Conservation (phyloP, 1,140 invertebrate genomes). For the Danaus melanippus region DNA sequence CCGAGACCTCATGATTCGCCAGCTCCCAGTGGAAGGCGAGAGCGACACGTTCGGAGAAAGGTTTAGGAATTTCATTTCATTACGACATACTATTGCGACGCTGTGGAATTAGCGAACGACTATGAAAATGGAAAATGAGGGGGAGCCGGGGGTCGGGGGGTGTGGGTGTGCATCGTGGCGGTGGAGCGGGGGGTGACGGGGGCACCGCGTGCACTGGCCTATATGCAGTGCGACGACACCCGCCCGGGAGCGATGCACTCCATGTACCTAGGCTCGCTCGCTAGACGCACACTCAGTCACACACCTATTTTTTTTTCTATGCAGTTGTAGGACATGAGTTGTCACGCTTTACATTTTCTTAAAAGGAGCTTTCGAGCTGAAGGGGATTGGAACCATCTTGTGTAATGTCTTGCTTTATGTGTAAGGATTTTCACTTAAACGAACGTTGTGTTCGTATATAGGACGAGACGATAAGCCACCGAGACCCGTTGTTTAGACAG, state of each 20-base stretch:
- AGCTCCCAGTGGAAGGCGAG: slow-evolving; percentile 12
- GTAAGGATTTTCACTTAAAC: slow-evolving; percentile 29
- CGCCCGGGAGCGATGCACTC: slow-evolving; percentile 68
- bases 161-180: slow-evolving; percentile 13
- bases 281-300: slow-evolving; percentile 59
- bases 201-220: slow-evolving; percentile 68
- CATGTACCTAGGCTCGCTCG: slow-evolving; percentile 58
- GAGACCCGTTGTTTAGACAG: too few species aligned
- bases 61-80: slow-evolving; percentile 47
- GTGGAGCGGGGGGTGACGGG: slow-evolving; percentile 31
- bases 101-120: slow-evolving; percentile 53
- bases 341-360: slow-evolving; percentile 58
- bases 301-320: slow-evolving; percentile 63
- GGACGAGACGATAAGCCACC: slow-evolving; percentile 7
- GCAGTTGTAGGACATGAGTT: slow-evolving; percentile 49
- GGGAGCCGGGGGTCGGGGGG: slow-evolving; percentile 36
- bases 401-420: slow-evolving; percentile 31
- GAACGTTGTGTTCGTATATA: slow-evolving; percentile 14
- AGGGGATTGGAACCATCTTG: slow-evolving; percentile 50
- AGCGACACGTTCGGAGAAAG: slow-evolving; percentile 26
- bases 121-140: slow-evolving; percentile 69
- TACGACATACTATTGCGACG: slow-evolving; percentile 42
- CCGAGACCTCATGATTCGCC: too few species aligned
- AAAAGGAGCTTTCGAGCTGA: slow-evolving; percentile 51
- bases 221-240: slow-evolving; percentile 70